Conservation (phyloP, 1,140 invertebrate genomes). For the Macrocentrus cingulum region DNA sequence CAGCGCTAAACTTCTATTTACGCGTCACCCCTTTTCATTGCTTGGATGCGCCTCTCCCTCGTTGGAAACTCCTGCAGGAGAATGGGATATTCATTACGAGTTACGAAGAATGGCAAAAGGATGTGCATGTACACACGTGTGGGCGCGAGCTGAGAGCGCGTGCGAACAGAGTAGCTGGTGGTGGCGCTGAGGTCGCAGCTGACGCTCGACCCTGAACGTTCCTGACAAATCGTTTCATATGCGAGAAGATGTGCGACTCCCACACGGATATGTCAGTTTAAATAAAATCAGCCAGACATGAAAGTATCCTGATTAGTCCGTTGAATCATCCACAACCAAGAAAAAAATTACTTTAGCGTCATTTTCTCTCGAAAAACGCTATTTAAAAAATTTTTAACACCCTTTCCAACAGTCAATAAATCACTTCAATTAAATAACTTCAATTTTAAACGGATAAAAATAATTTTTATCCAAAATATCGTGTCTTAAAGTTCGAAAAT, state of each 20-base stretch:
- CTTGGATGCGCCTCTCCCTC: neutral
- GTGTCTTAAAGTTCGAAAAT: too few species aligned
- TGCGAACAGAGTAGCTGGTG: constrained; percentile 43
- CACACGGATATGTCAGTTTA: neutral
- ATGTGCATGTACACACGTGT: constrained; percentile 32
- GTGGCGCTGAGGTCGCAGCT: constrained; percentile 11
- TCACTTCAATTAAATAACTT: too few species aligned
- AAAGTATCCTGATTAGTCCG: neutral
- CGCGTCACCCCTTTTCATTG: constrained; percentile 11
- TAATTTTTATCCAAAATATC: too few species aligned
- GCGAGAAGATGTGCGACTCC: neutral
- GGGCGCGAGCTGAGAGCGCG: constrained; percentile 44
- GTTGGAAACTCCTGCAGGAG: constrained; percentile 8
- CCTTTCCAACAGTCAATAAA: too few species aligned
- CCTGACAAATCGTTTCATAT: constrained; percentile 7
- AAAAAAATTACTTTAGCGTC: neutral
- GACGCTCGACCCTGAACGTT: constrained; percentile 20
- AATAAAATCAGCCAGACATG: neutral
- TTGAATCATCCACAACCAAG: neutral
- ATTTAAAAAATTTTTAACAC: too few species aligned
- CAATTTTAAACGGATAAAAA: too few species aligned
- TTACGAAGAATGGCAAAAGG: constrained; percentile 32
- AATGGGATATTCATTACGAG: constrained; percentile 45
- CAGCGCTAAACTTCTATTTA: constrained; percentile 8
- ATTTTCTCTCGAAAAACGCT: too few species aligned